Evolutionary conservation across 2,797 vertebrate genomes (phyloP).

Genomic region (Echeneis naucrates): DNA sequence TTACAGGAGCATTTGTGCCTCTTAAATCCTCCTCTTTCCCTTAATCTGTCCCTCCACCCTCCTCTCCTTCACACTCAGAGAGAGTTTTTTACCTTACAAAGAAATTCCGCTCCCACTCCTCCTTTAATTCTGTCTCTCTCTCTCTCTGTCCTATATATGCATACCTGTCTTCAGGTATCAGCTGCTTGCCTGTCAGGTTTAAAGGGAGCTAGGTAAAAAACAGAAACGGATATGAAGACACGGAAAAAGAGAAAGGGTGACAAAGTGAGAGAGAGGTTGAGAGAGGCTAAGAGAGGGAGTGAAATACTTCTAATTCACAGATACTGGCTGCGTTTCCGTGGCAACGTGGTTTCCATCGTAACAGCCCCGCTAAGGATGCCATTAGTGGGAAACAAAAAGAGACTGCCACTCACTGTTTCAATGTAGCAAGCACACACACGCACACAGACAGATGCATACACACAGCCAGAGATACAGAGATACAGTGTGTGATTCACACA

Average conservation of each 20-base stretch:
- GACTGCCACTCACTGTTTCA: slow-evolving; percentile 73
- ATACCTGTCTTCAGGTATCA: slow-evolving; percentile 60
- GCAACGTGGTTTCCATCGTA: slow-evolving; percentile 89
- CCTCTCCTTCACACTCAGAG: slow-evolving; percentile 39
- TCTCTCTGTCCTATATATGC: slow-evolving; percentile 40
- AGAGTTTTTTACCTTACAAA: slow-evolving; percentile 49
- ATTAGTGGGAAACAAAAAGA: slow-evolving; percentile 83
- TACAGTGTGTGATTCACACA: slow-evolving; percentile 19
- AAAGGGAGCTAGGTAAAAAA: slow-evolving; percentile 56
- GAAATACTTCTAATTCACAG: slow-evolving; percentile 92
- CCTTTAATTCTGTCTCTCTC: slow-evolving; percentile 6
- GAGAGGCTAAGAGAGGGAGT: slow-evolving; percentile 63
- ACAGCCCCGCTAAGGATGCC: slow-evolving; percentile 85
- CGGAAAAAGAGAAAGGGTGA: slow-evolving; percentile 36
- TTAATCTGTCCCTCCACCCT: slow-evolving; percentile 25
- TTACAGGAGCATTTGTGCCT: slow-evolving; percentile 5
- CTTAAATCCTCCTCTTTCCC: slow-evolving; percentile 22
- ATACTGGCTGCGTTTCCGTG: slow-evolving; percentile 91
- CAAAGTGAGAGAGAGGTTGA: slow-evolving; percentile 59
- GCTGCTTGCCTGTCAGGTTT: slow-evolving; percentile 72
- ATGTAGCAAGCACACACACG: slow-evolving; percentile 28
- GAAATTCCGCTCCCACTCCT: slow-evolving; percentile 51
- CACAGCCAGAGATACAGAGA: slow-evolving; percentile 20
- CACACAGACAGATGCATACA: slow-evolving; percentile 19
- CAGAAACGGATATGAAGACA: slow-evolving; percentile 54